Conservation (phyloP, 2,888 invertebrate species). For the Tachina grossa region DNA sequence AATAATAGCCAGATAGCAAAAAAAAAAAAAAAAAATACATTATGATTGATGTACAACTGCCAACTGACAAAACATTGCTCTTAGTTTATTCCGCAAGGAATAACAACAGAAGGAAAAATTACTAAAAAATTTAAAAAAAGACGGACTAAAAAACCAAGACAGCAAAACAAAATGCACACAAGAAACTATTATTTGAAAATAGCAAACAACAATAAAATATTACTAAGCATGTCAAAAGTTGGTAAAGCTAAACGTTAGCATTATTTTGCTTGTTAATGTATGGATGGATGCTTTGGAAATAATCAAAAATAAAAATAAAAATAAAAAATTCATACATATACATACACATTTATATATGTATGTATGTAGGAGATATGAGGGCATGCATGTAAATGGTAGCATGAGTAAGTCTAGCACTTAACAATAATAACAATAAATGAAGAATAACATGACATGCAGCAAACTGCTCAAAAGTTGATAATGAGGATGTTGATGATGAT, state of each 20-base stretch:
- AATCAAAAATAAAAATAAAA: neutral
- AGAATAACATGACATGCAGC: conserved; percentile 52
- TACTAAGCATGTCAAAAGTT: conserved; percentile 56
- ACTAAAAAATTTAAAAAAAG: conserved; percentile 14
- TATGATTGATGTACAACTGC: conserved; percentile 71
- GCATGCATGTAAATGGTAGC: neutral
- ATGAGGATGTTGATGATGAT: conserved; percentile 65
- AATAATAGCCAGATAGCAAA: conserved; percentile 7
- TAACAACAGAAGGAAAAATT: conserved; percentile 31
- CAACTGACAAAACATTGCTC: conserved; percentile 62
- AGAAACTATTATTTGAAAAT: conserved; percentile 6
- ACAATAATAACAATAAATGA: conserved; percentile 18
- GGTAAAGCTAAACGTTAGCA: conserved; percentile 37
- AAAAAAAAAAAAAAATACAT: conserved; percentile 53
- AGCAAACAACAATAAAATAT: conserved; percentile 36
- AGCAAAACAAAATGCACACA: neutral
- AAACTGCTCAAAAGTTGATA: conserved; percentile 58
- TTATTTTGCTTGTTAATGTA: conserved; percentile 9
- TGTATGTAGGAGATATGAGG: neutral
- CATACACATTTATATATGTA: neutral
- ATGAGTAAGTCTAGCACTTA: neutral
- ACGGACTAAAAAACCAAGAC: neutral
- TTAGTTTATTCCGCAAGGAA: conserved; percentile 11
- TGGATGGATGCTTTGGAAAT: neutral
- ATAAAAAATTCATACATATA: neutral